A percentile compares a stretch with the other conserved stretches of the same genome.
Evolutionary conservation across 2,113 vertebrate species (phyloP).

Genomic region (Halcyon malimbica): DNA sequence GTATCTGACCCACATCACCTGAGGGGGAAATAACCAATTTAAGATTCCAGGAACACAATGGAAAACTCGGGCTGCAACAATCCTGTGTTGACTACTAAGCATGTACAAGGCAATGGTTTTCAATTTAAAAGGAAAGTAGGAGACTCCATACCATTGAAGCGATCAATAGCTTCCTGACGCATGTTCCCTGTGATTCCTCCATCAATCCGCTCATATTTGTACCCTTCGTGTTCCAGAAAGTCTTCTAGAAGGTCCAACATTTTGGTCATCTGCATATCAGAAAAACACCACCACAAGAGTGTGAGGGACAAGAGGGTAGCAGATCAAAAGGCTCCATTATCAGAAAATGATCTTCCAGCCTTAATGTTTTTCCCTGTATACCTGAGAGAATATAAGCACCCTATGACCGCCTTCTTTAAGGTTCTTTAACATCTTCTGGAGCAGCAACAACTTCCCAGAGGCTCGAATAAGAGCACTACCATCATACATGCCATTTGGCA

Average conservation of each 20-base stretch:
- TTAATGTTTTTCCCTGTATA: slow-evolving; percentile 4
- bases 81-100: background rate
- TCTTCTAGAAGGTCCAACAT: slow-evolving; percentile 97
- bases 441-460: slow-evolving; percentile 90
- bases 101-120: background rate
- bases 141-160: slow-evolving; percentile 87
- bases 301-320: background rate
- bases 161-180: slow-evolving; percentile 97
- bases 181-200: slow-evolving; percentile 95
- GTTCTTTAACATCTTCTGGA: slow-evolving; percentile 96
- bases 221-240: slow-evolving; percentile 95
- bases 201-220: slow-evolving; percentile 96
- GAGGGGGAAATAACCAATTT: background rate
- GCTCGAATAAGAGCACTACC: slow-evolving; percentile 90
- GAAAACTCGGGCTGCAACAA: background rate
- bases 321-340: background rate
- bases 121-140: background rate
- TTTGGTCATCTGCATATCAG: slow-evolving; percentile 89
- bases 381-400: slow-evolving; percentile 98
- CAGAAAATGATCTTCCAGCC: background rate
- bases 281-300: background rate
- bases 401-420: slow-evolving; percentile 94
- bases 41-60: background rate
- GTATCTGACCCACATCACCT: background rate
- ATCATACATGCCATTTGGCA: slow-evolving; percentile 98